Base-by-base conservation (phyloP, 2,888 invertebrate species). In the Pseudococcus viburni region DNA sequence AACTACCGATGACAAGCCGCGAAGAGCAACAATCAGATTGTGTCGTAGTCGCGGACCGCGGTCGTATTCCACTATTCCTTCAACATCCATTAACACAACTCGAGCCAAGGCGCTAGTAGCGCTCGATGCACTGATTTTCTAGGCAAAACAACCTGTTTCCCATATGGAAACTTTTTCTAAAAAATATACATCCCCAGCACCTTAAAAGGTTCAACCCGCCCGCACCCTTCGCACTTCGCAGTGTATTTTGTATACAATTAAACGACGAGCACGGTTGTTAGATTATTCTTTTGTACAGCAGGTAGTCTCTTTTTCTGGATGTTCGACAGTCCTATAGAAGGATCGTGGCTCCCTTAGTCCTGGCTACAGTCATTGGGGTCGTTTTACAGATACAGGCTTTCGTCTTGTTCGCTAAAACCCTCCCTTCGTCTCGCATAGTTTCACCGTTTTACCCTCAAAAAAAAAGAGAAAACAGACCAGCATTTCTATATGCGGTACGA, bases 61-160 rank as follows among this genome's bases (percentile, higher is more conserved):
- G 17, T 59, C 59, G 59, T 19, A 59, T 19, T 59, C 59, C 59
- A 19, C 59, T 6, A 59, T 33, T 33, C 3, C 26, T 59, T 19
- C 19, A 19, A 59, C 19, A 19, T 55, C 19, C 19, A 33, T 26
- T 33, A 5, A 42, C 17, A 42, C 80, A 15, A 46, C 80, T 42
- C n/a, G 2, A 77, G 2, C 39, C 6, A 42, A 42, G 17, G 59
- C 59, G 59, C n/a, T 59, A 59, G 80, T 42, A 80, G 42, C 80
- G 80, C 42, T 59, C 59, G 9, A 9, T 22, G 39, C 42, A 26
- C 26, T 80, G 80, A 80, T 80, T 80, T 80, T 80, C 80, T 80
- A 59, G 42, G 42, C 80, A 80, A 80, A 80, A 80, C 80, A 80
- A 80, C 80, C 80, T 80, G 80, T 80, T 80, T 80, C 80, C 80